phyloP scores from a whole-genome alignment of 1,140 invertebrate species.

The Drosophila willistoni region DNA sequence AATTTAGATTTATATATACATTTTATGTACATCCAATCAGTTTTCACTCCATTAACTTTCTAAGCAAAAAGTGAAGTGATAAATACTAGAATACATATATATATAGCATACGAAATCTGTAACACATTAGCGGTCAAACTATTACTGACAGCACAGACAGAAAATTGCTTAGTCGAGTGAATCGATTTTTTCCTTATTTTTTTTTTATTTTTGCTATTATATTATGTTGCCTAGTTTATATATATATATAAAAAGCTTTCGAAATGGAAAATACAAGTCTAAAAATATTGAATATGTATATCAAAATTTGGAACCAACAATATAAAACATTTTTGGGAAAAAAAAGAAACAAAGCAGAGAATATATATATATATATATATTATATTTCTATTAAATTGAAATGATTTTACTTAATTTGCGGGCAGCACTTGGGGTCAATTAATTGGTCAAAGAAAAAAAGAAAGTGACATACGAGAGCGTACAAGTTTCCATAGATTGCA shows the following conservation, averaged over 20 bases:
- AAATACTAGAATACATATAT: neutral
- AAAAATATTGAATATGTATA: slow-evolving; percentile 33
- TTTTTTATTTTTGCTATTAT: slow-evolving; percentile 10
- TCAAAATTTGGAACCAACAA: slow-evolving; percentile 12
- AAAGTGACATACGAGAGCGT: neutral
- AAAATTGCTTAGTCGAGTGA: neutral
- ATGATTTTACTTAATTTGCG: neutral
- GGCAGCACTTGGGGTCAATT: neutral
- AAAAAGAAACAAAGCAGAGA: slow-evolving; percentile 23
- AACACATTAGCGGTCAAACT: neutral
- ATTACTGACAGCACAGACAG: neutral
- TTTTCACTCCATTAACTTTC: neutral
- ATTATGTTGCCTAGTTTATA: slow-evolving; percentile 44
- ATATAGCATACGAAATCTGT: neutral
- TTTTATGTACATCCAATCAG: slow-evolving; percentile 3
- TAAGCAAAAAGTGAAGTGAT: neutral
- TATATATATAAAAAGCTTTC: slow-evolving; percentile 17
- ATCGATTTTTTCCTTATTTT: neutral
- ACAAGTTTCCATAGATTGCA: neutral
- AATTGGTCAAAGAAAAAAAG: neutral
- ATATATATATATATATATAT: slow-evolving; percentile 31
- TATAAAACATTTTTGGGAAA: slow-evolving; percentile 13
- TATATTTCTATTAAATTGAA: slow-evolving; percentile 68
- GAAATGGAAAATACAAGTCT: slow-evolving; percentile 30
- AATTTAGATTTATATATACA: slow-evolving; percentile 5